Evolutionary conservation across 2,113 vertebrate species (phyloP).

Genomic region (Mastomys coucha): DNA sequence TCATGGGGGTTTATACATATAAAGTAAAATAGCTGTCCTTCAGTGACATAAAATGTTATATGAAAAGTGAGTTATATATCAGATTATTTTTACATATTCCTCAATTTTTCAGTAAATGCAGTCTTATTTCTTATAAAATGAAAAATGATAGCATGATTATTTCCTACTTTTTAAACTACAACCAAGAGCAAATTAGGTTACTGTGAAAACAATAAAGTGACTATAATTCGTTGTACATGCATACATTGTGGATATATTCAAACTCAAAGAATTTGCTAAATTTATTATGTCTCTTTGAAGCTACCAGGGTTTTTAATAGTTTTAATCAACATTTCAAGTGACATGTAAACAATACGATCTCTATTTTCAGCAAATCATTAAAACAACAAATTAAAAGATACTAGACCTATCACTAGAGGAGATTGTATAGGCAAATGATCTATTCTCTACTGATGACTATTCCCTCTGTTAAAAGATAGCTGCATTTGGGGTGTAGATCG

Average conservation of each 20-base stretch:
- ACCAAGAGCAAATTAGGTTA: background rate
- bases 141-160: background rate
- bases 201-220: background rate
- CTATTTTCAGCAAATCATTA: background rate
- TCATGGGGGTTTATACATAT: background rate
- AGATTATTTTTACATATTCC: slow-evolving; percentile 51
- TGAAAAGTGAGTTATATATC: slow-evolving; percentile 23
- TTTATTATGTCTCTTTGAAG: background rate
- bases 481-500: background rate
- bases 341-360: background rate
- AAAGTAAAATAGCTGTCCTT: slow-evolving; percentile 20
- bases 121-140: slow-evolving; percentile 1
- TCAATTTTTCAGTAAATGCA: background rate
- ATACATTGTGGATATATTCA: background rate
- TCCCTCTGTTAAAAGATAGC: background rate
- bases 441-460: background rate
- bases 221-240: background rate
- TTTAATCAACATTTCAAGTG: background rate
- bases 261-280: background rate
- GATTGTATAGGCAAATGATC: background rate
- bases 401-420: background rate
- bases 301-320: background rate
- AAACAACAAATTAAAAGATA: slow-evolving; percentile 5
- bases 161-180: background rate
- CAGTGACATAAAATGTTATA: slow-evolving; percentile 43